Percentiles rank a stretch among this genome's conserved stretches.
Conservation (phyloP, 2,797 vertebrate species). For the Zalophus californianus region DNA sequence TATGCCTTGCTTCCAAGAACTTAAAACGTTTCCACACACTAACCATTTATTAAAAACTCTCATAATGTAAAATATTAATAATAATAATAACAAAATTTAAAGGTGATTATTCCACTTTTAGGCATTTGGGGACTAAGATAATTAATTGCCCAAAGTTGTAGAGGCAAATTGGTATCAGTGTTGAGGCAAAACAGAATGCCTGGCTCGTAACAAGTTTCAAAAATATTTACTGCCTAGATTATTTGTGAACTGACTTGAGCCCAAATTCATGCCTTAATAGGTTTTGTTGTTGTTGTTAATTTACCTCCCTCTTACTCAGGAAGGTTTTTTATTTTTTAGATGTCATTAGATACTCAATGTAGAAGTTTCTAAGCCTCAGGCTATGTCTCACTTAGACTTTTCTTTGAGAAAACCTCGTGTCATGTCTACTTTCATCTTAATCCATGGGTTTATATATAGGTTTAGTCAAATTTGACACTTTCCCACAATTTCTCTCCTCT, state of each 20-base stretch:
- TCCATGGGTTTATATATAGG: constrained; percentile 61
- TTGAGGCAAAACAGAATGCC: background rate
- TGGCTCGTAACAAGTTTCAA: constrained; percentile 28
- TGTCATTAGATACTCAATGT: constrained; percentile 14
- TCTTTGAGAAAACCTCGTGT: constrained; percentile 60
- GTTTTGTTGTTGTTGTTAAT: constrained; percentile 26
- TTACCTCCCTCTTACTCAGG: constrained; percentile 24
- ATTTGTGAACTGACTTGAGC: constrained; percentile 13
- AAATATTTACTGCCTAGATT: constrained; percentile 47
- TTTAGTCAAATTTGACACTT: constrained; percentile 60
- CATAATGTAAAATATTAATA: background rate
- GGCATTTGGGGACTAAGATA: background rate
- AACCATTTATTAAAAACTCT: background rate
- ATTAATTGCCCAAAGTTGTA: background rate
- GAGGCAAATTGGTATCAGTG: background rate
- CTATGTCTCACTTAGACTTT: constrained; percentile 58
- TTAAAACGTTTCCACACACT: background rate
- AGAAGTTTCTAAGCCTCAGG: constrained; percentile 68
- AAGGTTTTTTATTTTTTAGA: constrained; percentile 63
- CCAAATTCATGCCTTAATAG: background rate
- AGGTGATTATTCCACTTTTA: background rate
- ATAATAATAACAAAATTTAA: background rate
- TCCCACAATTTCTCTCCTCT: constrained; percentile 48
- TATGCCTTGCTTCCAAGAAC: background rate
- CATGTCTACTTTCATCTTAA: constrained; percentile 74